phyloP scores from a whole-genome alignment of 64 coral and sea anemone species.

The Pocillopora verrucosa region DNA sequence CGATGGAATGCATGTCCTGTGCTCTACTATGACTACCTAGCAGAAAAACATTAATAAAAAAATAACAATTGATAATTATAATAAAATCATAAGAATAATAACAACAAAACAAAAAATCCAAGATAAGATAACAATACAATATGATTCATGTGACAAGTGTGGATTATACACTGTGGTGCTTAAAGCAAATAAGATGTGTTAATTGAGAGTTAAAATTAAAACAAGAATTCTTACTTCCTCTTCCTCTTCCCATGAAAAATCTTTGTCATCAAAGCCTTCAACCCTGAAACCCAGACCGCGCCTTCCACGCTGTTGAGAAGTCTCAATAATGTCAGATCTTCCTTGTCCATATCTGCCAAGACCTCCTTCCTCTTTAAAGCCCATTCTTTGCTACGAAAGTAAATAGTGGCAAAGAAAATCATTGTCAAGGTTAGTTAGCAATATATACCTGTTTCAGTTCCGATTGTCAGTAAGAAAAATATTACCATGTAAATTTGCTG shows the following conservation, averaged over 20 bases:
- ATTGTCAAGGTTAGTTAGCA: too few relatives aligned
- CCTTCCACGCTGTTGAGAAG: slow-evolving; percentile 73
- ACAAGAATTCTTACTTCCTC: slow-evolving; percentile 21
- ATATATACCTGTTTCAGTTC: too few relatives aligned
- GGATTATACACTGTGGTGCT: background rate
- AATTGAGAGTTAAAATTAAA: too few relatives aligned
- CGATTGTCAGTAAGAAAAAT: too few relatives aligned
- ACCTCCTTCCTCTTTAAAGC: slow-evolving; percentile 79
- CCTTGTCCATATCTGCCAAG: slow-evolving; percentile 90
- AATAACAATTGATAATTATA: background rate
- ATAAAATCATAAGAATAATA: background rate
- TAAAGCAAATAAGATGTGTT: background rate
- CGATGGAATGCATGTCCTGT: slow-evolving; percentile 69
- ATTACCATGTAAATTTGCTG: too few relatives aligned
- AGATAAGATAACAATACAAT: background rate
- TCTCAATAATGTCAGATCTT: slow-evolving; percentile 85
- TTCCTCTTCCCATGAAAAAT: slow-evolving; percentile 79
- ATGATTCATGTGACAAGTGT: background rate
- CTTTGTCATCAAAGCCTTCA: slow-evolving; percentile 87
- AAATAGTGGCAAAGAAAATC: background rate
- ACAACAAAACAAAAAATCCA: background rate
- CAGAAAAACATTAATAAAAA: background rate
- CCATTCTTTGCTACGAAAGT: slow-evolving; percentile 79
- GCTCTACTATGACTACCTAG: slow-evolving; percentile 56
- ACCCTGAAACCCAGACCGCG: slow-evolving; percentile 92